These are phyloP conservation scores for Rallus limicola DNA, from an alignment of 2,113 vertebrate species.

Conservation along the genomic window DNA sequence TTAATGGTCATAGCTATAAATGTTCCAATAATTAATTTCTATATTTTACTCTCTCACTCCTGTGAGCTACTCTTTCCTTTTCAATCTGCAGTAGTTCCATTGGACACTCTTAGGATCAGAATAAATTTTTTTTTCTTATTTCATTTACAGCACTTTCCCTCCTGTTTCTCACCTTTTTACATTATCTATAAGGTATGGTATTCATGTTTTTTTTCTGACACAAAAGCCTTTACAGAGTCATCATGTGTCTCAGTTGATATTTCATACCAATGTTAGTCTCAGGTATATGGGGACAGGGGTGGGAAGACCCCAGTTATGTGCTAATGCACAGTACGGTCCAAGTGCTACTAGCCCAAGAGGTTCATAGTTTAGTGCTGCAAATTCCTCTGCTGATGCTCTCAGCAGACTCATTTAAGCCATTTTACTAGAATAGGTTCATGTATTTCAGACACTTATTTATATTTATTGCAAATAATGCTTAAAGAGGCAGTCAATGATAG, in stretches of 20 bases:
- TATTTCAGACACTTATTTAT: neutral
- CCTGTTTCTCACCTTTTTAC: neutral
- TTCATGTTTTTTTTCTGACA: neutral
- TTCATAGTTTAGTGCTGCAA: neutral
- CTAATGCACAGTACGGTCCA: neutral
- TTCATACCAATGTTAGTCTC: neutral
- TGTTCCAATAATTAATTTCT: neutral
- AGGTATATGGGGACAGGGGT: fast-evolving
- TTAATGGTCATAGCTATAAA: neutral
- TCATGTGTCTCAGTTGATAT: neutral
- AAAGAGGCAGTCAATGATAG: neutral
- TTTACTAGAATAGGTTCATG: neutral
- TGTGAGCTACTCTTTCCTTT: neutral
- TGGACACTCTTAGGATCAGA: neutral
- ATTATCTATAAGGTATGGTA: neutral
- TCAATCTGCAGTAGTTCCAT: neutral
- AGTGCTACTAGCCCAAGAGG: neutral
- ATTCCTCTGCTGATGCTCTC: neutral
- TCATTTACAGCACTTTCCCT: neutral
- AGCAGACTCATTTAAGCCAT: neutral
- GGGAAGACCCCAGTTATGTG: neutral
- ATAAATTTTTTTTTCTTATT: neutral
- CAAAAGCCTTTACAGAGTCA: neutral
- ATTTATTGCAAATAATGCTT: neutral
- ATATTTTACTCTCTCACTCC: neutral